Conservation (phyloP, 2,797 vertebrate species). For the Acipenser ruthenus region DNA sequence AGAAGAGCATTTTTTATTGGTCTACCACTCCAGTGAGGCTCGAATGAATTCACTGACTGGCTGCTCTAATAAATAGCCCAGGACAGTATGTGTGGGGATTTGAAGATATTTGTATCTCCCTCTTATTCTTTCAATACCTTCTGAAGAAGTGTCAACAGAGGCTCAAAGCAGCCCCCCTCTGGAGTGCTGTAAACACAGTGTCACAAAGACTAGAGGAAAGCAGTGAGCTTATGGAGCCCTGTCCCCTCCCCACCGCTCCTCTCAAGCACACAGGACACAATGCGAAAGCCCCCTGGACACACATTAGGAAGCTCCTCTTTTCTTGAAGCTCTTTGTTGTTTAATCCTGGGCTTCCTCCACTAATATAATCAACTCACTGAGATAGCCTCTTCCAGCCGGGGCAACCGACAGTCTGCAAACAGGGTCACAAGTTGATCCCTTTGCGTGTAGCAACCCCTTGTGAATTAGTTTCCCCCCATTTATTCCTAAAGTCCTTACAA, state of each 20-base stretch:
- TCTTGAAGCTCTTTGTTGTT: slow-evolving; percentile 78
- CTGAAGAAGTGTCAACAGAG: slow-evolving; percentile 78
- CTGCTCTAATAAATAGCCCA: slow-evolving; percentile 59
- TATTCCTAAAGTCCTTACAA: no score
- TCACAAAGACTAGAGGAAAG: slow-evolving; percentile 52
- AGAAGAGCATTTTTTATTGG: slow-evolving; percentile 1
- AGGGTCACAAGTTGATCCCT: slow-evolving; percentile 55
- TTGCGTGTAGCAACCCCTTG: no score
- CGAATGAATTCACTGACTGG: slow-evolving; percentile 54
- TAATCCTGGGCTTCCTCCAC: slow-evolving; percentile 78
- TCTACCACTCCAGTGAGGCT: slow-evolving; percentile 42
- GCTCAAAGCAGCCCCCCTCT: slow-evolving; percentile 67
- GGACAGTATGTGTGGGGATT: slow-evolving; percentile 50
- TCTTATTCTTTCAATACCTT: slow-evolving; percentile 61
- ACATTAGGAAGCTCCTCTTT: slow-evolving; percentile 57
- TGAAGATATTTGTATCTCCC: slow-evolving; percentile 28
- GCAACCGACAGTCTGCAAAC: slow-evolving; percentile 47
- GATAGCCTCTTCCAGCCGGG: slow-evolving; percentile 68
- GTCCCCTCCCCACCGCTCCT: slow-evolving; percentile 58
- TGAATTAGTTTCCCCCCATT: no score
- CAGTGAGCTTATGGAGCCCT: slow-evolving; percentile 25
- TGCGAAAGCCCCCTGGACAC: slow-evolving; percentile 54
- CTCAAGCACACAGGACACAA: slow-evolving; percentile 67
- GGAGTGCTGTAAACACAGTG: slow-evolving; percentile 41
- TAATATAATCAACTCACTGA: slow-evolving; percentile 70